Conservation (phyloP, 2,888 invertebrate genomes). For the Drosophila neonasuta region DNA sequence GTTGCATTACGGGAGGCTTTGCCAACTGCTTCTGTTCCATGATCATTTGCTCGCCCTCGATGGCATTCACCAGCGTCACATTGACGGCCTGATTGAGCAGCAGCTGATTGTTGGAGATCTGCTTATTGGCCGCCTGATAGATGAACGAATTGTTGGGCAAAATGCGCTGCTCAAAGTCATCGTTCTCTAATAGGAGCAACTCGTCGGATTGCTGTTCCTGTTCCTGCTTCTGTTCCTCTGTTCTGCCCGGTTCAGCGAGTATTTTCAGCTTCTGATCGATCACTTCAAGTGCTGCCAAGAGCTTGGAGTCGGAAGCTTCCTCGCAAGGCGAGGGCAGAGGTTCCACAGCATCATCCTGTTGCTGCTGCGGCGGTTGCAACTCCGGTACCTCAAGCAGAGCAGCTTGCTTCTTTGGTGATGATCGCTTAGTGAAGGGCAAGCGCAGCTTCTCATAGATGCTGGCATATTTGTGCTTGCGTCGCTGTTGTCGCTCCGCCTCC, state of each 20-base stretch:
- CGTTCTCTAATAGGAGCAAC: slow-evolving; percentile 55
- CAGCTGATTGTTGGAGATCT: slow-evolving; percentile 65
- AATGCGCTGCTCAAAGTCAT: slow-evolving; percentile 80
- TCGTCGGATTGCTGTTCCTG: background rate
- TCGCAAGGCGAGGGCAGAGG: slow-evolving; percentile 49
- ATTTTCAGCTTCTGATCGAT: slow-evolving; percentile 78
- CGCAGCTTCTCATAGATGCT: slow-evolving; percentile 80
- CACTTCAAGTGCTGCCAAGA: slow-evolving; percentile 78
- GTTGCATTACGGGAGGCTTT: too few relatives aligned
- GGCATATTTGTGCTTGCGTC: slow-evolving; percentile 76
- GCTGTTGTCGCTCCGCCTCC: slow-evolving; percentile 63
- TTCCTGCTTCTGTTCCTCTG: background rate
- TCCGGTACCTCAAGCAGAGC: background rate
- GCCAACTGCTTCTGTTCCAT: slow-evolving; percentile 65
- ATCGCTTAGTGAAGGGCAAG: slow-evolving; percentile 70
- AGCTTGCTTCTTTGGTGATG: slow-evolving; percentile 17
- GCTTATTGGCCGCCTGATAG: slow-evolving; percentile 83
- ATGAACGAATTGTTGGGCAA: slow-evolving; percentile 87
- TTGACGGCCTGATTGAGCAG: slow-evolving; percentile 80
- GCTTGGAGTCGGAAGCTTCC: slow-evolving; percentile 73
- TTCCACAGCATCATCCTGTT: background rate
- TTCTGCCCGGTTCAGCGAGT: slow-evolving; percentile 38
- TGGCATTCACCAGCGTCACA: slow-evolving; percentile 78
- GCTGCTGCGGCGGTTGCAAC: background rate
- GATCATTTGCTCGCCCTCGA: slow-evolving; percentile 77